These are phyloP conservation scores for Tribolium freemani DNA, from an alignment of 2,888 invertebrate species.

Conservation along the genomic window DNA sequence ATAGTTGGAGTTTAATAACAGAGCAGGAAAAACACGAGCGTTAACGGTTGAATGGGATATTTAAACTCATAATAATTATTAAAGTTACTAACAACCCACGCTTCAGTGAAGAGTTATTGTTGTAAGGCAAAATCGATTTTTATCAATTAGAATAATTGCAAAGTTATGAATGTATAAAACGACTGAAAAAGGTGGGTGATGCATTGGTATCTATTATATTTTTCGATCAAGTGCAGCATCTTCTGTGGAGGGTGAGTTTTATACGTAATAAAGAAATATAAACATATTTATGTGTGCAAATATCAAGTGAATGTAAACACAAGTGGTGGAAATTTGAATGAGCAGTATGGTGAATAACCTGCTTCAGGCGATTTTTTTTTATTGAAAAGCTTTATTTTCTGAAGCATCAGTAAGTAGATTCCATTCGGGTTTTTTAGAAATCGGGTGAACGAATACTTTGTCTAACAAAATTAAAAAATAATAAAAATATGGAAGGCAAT, in stretches of 20 bases:
- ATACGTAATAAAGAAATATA: background rate
- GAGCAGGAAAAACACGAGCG: background rate
- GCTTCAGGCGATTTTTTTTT: background rate
- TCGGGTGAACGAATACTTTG: too few species aligned
- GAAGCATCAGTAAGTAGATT: too few species aligned
- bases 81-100: background rate
- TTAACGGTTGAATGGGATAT: background rate
- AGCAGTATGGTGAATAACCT: constrained; percentile 7
- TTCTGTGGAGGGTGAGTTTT: background rate
- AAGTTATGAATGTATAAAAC: background rate
- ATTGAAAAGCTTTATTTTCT: too few species aligned
- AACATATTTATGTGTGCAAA: background rate
- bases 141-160: background rate
- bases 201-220: background rate
- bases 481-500: too few species aligned
- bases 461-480: too few species aligned
- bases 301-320: background rate
- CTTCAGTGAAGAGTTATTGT: background rate
- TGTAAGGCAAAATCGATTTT: background rate
- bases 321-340: constrained; percentile 3
- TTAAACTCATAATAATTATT: background rate
- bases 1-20: background rate
- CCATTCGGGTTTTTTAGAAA: background rate
- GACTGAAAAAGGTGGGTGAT: background rate
- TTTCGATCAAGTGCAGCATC: background rate